Evolutionary conservation across 64 coral and sea anemone genomes (phyloP).

Genomic region (Anthopleura sola): DNA sequence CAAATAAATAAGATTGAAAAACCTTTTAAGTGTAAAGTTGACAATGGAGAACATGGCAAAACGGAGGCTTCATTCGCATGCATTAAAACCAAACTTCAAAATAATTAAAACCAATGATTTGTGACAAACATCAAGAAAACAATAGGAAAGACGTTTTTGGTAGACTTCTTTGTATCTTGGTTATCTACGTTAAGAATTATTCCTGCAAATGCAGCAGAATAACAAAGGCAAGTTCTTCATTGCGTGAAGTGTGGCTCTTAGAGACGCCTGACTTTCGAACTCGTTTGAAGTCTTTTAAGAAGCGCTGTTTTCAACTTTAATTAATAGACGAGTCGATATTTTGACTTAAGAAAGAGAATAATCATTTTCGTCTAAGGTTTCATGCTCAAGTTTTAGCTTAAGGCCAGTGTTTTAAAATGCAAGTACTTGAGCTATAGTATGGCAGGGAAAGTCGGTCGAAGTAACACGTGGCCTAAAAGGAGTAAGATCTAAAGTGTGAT

Average conservation of each 20-base stretch:
- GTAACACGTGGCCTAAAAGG: neutral
- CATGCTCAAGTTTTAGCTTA: neutral
- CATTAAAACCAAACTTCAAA: neutral
- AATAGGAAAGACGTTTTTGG: neutral
- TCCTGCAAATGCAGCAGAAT: neutral
- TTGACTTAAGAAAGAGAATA: neutral
- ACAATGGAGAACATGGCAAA: neutral
- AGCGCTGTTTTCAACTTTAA: no score
- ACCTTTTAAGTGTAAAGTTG: neutral
- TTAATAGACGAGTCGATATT: neutral
- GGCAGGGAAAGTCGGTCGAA: neutral
- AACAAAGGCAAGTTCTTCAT: neutral
- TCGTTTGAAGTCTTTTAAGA: neutral
- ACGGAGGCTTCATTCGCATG: no score
- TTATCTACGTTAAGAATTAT: neutral
- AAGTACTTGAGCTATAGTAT: neutral
- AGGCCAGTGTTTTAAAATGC: neutral
- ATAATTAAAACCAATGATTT: slow-evolving; percentile 7
- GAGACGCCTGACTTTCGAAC: neutral
- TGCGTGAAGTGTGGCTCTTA: neutral
- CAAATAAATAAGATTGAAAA: no score
- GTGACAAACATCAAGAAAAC: neutral
- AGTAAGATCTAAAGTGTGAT: neutral
- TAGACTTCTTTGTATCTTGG: neutral
- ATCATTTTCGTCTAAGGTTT: neutral